Conservation (phyloP, 2,113 vertebrate genomes). For the Enhydra lutris region DNA sequence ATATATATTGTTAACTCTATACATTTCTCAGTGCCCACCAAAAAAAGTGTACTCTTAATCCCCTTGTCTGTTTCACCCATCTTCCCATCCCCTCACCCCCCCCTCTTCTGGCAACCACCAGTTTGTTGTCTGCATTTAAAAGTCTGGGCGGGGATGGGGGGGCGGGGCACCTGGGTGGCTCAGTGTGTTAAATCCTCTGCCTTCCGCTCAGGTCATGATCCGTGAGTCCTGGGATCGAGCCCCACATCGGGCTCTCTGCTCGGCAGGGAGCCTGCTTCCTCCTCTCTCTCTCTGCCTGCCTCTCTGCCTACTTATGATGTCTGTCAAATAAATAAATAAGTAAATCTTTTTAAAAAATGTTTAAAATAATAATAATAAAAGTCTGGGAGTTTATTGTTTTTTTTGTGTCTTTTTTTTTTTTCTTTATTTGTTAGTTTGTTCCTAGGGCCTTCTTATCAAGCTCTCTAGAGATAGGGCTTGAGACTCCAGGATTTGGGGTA, state of each 20-base stretch:
- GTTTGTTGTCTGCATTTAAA: not conserved
- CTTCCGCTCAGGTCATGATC: no score
- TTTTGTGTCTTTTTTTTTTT: not conserved
- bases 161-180: no score
- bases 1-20: not conserved
- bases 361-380: not conserved
- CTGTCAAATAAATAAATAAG: no score
- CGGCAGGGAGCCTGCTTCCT: no score
- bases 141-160: not conserved
- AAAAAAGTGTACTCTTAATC: not conserved
- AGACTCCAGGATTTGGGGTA: not conserved
- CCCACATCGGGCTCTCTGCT: no score
- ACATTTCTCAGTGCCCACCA: not conserved
- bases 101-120: not conserved
- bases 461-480: not conserved
- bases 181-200: no score
- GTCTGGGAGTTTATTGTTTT: not conserved
- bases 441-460: not conserved
- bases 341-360: no score
- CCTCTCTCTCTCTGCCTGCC: no score
- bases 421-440: not conserved
- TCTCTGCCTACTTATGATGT: no score
- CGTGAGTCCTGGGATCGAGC: no score
- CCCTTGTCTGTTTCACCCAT: not conserved
- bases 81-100: not conserved